Percentiles rank a stretch among this genome's conserved stretches.
Conservation (phyloP, 2,797 vertebrate genomes). For the Siniperca obscura region DNA sequence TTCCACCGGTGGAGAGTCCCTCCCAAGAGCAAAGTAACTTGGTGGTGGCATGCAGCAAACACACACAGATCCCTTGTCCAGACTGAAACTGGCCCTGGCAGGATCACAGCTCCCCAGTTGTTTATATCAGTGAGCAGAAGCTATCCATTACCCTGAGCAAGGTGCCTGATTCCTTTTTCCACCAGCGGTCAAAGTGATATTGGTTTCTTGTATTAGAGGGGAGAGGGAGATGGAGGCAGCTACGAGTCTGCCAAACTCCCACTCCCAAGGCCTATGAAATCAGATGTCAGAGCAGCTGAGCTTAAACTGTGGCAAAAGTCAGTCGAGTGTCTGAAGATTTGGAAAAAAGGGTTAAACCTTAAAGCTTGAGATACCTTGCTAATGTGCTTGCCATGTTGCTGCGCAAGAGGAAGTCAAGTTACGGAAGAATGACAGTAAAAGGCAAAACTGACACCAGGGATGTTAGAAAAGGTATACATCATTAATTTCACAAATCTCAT, state of each 20-base stretch:
- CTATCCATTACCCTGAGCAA: conserved; percentile 78
- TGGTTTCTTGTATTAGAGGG: conserved; percentile 74
- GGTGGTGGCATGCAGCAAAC: conserved; percentile 59
- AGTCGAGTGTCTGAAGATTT: conserved; percentile 29
- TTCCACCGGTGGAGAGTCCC: conserved; percentile 60
- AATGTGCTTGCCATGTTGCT: conserved; percentile 16
- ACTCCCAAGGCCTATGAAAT: conserved; percentile 67
- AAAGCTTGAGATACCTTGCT: conserved; percentile 23
- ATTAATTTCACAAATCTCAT: neutral
- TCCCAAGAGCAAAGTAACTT: conserved; percentile 69
- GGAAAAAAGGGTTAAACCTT: conserved; percentile 22
- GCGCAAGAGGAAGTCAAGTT: conserved; percentile 4
- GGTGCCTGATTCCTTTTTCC: conserved; percentile 75
- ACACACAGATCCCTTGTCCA: conserved; percentile 74
- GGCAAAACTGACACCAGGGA: neutral
- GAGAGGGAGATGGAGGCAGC: conserved; percentile 57
- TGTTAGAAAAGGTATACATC: neutral
- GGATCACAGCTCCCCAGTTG: conserved; percentile 78
- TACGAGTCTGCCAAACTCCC: conserved; percentile 60
- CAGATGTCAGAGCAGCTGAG: conserved; percentile 64
- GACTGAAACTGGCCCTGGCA: conserved; percentile 65
- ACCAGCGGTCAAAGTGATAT: conserved; percentile 74
- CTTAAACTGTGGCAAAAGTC: conserved; percentile 42
- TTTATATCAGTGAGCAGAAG: conserved; percentile 77
- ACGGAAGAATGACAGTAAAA: conserved; percentile 18